phyloP scores from a whole-genome alignment of 2,888 invertebrate species.

The Drosophila bunnanda region DNA sequence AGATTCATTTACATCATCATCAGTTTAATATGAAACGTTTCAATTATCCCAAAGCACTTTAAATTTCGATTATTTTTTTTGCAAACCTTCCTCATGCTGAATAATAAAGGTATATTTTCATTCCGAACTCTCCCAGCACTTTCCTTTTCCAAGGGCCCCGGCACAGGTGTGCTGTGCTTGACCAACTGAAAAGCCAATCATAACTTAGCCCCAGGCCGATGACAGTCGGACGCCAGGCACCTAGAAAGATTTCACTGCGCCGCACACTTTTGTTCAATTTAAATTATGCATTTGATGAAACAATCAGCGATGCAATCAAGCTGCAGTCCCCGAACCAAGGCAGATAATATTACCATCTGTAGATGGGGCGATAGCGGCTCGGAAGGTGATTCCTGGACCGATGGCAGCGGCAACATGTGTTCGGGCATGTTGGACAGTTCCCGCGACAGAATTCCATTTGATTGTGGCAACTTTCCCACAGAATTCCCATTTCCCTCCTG shows the following conservation, averaged over 20 bases:
- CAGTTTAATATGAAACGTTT: neutral
- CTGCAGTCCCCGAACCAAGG: slow-evolving; percentile 26
- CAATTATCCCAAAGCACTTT: neutral
- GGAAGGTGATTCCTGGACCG: slow-evolving; percentile 47
- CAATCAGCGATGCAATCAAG: slow-evolving; percentile 78
- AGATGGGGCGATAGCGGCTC: slow-evolving; percentile 43
- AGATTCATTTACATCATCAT: neutral
- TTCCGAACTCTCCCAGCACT: slow-evolving; percentile 49
- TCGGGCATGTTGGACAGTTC: slow-evolving; percentile 69
- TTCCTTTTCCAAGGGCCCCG: slow-evolving; percentile 55
- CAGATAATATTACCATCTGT: slow-evolving; percentile 66
- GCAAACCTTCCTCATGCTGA: no score
- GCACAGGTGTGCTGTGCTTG: slow-evolving; percentile 14
- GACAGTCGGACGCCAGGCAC: slow-evolving; percentile 33
- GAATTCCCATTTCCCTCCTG: slow-evolving; percentile 58
- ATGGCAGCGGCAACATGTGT: slow-evolving; percentile 64
- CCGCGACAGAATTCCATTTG: slow-evolving; percentile 74
- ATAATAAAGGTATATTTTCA: no score
- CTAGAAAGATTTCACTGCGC: slow-evolving; percentile 58
- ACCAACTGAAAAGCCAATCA: slow-evolving; percentile 61
- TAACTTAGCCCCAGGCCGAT: slow-evolving; percentile 49
- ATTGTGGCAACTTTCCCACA: slow-evolving; percentile 78
- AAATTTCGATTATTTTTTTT: neutral
- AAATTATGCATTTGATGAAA: slow-evolving; percentile 79
- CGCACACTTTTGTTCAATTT: slow-evolving; percentile 61